phyloP scores from a whole-genome alignment of 2,888 invertebrate genomes.

The Cheilosia pagana region DNA sequence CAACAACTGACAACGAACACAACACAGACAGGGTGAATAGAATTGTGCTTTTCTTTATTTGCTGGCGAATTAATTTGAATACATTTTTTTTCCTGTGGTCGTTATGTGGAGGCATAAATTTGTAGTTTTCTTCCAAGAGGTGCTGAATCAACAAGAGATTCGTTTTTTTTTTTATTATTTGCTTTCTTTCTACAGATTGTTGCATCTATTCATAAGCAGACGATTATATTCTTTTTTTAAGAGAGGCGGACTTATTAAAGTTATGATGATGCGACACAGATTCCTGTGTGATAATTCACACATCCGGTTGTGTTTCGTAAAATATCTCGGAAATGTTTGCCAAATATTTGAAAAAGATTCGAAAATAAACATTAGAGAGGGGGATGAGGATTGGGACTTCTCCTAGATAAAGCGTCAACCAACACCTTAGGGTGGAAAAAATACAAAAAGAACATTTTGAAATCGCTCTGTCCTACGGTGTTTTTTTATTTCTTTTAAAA shows the following conservation, averaged over 20 bases:
- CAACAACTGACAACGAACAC: not conserved
- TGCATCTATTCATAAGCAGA: not conserved
- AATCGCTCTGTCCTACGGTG: too few relatives aligned
- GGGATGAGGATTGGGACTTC: conserved; percentile 24
- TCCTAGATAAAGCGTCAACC: too few relatives aligned
- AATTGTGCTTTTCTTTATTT: conserved; percentile 27
- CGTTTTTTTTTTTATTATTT: conserved; percentile 1
- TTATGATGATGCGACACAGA: conserved; percentile 40
- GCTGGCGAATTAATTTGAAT: conserved; percentile 67
- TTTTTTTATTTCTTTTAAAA: too few relatives aligned
- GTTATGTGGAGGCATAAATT: conserved; percentile 46
- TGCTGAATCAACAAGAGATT: conserved; percentile 62
- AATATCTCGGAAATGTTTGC: conserved; percentile 3
- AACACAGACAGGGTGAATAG: conserved; percentile 16
- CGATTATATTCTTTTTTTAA: not conserved
- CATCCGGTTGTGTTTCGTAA: not conserved
- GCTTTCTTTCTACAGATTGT: not conserved
- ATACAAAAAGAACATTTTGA: too few relatives aligned
- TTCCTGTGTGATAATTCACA: conserved; percentile 26
- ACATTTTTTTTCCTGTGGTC: conserved; percentile 15
- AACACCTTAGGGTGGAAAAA: too few relatives aligned
- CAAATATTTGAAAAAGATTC: conserved; percentile 26
- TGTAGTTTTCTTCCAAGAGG: conserved; percentile 38
- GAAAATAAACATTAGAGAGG: conserved; percentile 23
- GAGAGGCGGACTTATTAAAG: conserved; percentile 15